phyloP scores from a whole-genome alignment of 1,140 invertebrate species.

The Gonatopus flavifemur region DNA sequence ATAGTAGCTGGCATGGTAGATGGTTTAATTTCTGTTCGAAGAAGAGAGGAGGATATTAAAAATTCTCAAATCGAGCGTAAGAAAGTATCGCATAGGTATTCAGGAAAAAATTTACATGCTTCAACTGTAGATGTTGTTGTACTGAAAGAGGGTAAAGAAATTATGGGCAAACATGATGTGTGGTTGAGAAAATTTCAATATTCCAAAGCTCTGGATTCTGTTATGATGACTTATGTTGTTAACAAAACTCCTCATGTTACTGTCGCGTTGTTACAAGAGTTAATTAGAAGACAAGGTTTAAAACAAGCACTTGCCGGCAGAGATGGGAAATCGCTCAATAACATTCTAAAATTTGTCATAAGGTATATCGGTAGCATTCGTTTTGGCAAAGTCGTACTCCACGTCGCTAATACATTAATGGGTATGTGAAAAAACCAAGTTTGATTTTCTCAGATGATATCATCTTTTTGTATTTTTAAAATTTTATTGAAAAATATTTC shows the following conservation, averaged over 20 bases:
- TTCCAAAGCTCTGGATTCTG: conserved; percentile 76
- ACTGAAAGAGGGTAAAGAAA: conserved; percentile 50
- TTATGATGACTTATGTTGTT: conserved; percentile 64
- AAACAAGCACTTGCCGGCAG: conserved; percentile 70
- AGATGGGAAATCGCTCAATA: conserved; percentile 66
- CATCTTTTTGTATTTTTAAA: conserved; percentile 2
- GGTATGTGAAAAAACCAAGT: conserved; percentile 51
- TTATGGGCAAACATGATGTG: conserved; percentile 66
- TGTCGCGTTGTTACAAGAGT: conserved; percentile 79
- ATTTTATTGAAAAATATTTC: conserved; percentile 9
- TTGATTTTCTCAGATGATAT: conserved; percentile 12
- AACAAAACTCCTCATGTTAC: conserved; percentile 75
- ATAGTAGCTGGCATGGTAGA: conserved; percentile 91
- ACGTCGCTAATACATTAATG: conserved; percentile 73
- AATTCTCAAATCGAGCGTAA: conserved; percentile 53
- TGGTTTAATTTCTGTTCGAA: conserved; percentile 83
- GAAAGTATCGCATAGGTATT: conserved; percentile 58
- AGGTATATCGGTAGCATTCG: conserved; percentile 72
- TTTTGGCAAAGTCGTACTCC: conserved; percentile 72
- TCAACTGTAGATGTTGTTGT: conserved; percentile 61
- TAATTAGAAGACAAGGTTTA: conserved; percentile 76
- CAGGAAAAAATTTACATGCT: conserved; percentile 56
- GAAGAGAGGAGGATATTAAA: conserved; percentile 66
- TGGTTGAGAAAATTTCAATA: conserved; percentile 81
- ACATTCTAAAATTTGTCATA: conserved; percentile 76